Evolutionary conservation across 2,113 vertebrate species (phyloP).

Genomic region (Numenius arquata): DNA sequence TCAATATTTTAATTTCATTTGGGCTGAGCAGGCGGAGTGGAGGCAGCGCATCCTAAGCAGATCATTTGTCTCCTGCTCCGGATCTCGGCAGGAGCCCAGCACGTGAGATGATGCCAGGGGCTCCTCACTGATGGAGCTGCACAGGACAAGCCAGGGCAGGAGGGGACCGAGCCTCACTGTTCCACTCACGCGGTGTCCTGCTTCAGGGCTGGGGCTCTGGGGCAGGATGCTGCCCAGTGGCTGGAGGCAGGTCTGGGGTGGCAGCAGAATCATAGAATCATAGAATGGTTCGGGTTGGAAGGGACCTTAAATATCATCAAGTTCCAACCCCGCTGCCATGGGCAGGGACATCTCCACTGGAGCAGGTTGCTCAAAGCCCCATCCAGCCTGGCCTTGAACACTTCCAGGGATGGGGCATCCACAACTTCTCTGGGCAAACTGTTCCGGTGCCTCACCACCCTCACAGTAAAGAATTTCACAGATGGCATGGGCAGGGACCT

Average conservation of each 20-base stretch:
- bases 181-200: fast-evolving
- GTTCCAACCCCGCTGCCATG: too few relatives aligned
- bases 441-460: too few relatives aligned
- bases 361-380: too few relatives aligned
- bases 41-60: neutral
- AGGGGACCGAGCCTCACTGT: neutral
- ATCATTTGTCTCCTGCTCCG: neutral
- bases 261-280: neutral
- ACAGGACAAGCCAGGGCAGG: neutral
- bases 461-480: too few relatives aligned
- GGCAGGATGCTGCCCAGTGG: neutral
- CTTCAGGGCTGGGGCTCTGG: neutral
- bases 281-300: too few relatives aligned
- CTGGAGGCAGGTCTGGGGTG: neutral
- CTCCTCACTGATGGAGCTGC: neutral
- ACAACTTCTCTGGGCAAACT: too few relatives aligned
- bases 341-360: too few relatives aligned
- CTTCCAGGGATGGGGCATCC: too few relatives aligned
- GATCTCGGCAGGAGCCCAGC: fast-evolving
- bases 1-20: slow-evolving; percentile 39
- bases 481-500: fast-evolving
- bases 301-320: too few relatives aligned
- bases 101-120: fast-evolving
- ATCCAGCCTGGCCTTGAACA: too few relatives aligned
- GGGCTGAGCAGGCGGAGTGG: neutral